These are phyloP conservation scores for Ceratosolen fusciceps DNA, from an alignment of 1,140 invertebrate species.

Conservation along the genomic window DNA sequence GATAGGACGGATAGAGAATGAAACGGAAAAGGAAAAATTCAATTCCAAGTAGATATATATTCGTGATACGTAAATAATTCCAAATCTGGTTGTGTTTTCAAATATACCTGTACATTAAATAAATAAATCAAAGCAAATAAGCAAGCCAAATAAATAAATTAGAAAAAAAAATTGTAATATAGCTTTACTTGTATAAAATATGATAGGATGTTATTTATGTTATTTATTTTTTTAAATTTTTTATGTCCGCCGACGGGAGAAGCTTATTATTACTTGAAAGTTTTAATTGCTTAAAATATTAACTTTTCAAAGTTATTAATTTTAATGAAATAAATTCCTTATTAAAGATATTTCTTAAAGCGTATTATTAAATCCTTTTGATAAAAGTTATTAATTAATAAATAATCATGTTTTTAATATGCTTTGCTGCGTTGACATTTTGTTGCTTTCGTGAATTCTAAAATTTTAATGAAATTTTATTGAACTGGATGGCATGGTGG, in stretches of 20 bases:
- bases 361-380: too few relatives aligned
- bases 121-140: background rate
- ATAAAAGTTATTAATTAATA: too few relatives aligned
- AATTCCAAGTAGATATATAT: background rate
- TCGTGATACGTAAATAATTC: background rate
- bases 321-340: background rate
- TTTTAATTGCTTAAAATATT: background rate
- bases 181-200: too few relatives aligned
- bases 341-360: background rate
- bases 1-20: background rate
- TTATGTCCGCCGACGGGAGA: background rate
- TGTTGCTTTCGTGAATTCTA: background rate
- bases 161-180: too few relatives aligned
- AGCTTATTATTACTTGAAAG: background rate
- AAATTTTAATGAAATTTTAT: background rate
- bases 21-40: background rate
- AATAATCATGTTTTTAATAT: too few relatives aligned
- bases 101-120: background rate
- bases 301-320: background rate
- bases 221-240: too few relatives aligned
- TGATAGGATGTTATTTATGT: too few relatives aligned
- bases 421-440: too few relatives aligned
- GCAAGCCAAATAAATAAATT: background rate
- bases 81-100: background rate
- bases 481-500: background rate